Evolutionary conservation across 2,797 vertebrate species (phyloP).

Genomic region (Helicolenus hilgendorfi): DNA sequence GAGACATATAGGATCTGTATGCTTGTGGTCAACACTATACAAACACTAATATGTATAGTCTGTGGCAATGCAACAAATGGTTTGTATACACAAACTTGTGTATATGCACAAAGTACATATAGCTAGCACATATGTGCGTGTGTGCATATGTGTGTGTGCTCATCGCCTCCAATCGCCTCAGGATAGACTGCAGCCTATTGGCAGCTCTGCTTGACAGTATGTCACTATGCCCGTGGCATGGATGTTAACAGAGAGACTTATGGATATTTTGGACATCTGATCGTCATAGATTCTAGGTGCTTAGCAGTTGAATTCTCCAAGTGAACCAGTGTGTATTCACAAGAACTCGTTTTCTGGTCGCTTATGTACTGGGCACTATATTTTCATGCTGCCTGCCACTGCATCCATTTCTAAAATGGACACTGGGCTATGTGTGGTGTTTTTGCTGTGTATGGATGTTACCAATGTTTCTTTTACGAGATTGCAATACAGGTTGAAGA

Average conservation of each 20-base stretch:
- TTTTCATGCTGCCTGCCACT: constrained; percentile 45
- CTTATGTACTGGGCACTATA: constrained; percentile 39
- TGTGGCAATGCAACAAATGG: neutral
- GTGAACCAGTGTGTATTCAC: constrained; percentile 29
- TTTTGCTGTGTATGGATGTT: constrained; percentile 4
- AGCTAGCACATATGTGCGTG: neutral
- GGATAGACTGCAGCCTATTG: constrained; percentile 64
- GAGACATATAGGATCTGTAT: neutral
- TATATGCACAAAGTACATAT: neutral
- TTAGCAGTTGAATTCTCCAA: constrained; percentile 38
- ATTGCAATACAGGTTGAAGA: neutral
- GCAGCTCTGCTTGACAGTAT: constrained; percentile 64
- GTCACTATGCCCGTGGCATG: constrained; percentile 56
- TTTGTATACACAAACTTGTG: constrained; percentile 4
- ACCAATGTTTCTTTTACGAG: neutral
- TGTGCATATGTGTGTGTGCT: neutral
- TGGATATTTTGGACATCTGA: constrained; percentile 65
- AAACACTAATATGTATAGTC: neutral
- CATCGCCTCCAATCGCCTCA: constrained; percentile 52
- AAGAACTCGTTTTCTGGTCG: constrained; percentile 54
- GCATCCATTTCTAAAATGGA: constrained; percentile 39
- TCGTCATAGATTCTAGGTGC: constrained; percentile 40
- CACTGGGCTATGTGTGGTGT: constrained; percentile 9
- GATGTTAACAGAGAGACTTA: constrained; percentile 65
- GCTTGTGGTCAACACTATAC: constrained; percentile 7